phyloP scores from a whole-genome alignment of 2,888 invertebrate species.

The Mythimna vitellina region DNA sequence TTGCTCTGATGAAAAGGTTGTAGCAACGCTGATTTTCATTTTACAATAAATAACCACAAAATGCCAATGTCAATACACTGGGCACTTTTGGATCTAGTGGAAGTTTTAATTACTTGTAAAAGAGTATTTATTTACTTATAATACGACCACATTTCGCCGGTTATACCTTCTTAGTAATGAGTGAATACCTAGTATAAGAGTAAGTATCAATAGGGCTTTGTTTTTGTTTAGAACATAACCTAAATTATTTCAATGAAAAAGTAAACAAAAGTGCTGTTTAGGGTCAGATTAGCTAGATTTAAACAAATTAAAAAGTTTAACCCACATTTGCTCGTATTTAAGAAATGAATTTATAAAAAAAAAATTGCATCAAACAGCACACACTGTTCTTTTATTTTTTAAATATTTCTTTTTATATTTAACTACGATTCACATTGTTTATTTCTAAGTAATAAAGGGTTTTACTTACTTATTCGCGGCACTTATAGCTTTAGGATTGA shows the following conservation, averaged over 20 bases:
- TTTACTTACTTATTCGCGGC: slow-evolving; percentile 82
- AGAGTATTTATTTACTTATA: too few relatives aligned
- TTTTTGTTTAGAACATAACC: background rate
- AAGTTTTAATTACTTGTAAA: too few relatives aligned
- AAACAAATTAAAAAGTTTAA: background rate
- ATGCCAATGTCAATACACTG: too few relatives aligned
- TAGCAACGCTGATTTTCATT: too few relatives aligned
- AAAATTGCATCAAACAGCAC: too few relatives aligned
- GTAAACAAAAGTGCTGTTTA: background rate
- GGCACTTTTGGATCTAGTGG: too few relatives aligned
- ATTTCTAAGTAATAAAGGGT: background rate
- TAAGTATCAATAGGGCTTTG: too few relatives aligned
- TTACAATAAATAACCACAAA: too few relatives aligned
- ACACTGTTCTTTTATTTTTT: background rate
- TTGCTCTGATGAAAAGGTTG: too few relatives aligned
- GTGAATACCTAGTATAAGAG: too few relatives aligned
- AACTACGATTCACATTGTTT: background rate
- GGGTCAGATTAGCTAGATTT: background rate
- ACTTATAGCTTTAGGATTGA: slow-evolving; percentile 82
- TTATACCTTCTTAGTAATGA: background rate
- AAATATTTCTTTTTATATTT: background rate
- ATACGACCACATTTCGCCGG: too few relatives aligned
- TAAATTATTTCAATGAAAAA: background rate
- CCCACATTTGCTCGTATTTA: background rate
- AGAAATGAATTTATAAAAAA: background rate